phyloP scores from a whole-genome alignment of 2,113 vertebrate species.

The Orycteropus afer region DNA sequence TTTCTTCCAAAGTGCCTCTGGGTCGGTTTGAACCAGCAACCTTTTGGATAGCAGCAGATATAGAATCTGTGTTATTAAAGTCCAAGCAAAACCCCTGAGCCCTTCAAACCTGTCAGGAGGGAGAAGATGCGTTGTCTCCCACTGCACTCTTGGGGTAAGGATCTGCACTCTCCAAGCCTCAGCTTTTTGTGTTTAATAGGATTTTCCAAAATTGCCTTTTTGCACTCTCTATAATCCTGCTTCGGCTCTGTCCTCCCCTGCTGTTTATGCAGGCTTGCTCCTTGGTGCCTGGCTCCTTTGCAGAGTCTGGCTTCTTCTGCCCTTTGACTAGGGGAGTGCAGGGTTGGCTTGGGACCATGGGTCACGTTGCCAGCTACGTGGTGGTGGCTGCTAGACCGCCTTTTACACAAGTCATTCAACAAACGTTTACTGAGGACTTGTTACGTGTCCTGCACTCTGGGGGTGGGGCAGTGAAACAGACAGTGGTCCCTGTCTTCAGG shows the following conservation, averaged over 20 bases:
- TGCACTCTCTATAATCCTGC: background rate
- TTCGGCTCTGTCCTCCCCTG: background rate
- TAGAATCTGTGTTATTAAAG: slow-evolving; percentile 54
- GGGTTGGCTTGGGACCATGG: background rate
- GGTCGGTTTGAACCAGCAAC: background rate
- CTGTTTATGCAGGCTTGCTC: background rate
- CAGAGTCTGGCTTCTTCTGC: background rate
- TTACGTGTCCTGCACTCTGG: background rate
- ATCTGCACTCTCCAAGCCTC: background rate
- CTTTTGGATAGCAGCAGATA: background rate
- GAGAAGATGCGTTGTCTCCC: background rate
- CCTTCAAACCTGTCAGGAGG: slow-evolving; percentile 35
- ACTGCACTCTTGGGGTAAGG: background rate
- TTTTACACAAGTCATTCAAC: background rate
- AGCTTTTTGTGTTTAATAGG: background rate
- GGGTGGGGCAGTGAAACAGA: background rate
- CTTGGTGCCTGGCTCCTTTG: fast-evolving
- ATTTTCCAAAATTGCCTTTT: slow-evolving; percentile 16
- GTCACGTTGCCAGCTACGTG: background rate
- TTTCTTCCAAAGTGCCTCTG: background rate
- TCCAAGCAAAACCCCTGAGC: slow-evolving; percentile 58
- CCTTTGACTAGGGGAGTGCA: too few relatives aligned
- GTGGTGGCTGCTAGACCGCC: background rate
- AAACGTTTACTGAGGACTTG: background rate
- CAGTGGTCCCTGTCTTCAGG: background rate